phyloP scores from a whole-genome alignment of 2,113 vertebrate genomes.

The Mesocricetus auratus region DNA sequence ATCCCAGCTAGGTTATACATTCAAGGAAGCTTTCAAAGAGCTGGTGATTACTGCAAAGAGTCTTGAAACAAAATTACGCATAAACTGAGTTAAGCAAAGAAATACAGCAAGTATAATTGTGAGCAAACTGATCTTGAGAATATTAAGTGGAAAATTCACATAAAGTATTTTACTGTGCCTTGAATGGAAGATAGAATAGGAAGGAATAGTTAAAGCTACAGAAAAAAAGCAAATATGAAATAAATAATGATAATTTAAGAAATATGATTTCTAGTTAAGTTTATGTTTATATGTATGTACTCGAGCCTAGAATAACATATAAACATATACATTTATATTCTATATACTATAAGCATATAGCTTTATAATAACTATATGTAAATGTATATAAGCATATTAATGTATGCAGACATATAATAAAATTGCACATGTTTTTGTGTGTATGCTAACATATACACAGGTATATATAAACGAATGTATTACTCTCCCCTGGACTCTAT shows the following conservation, averaged over 20 bases:
- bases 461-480: background rate
- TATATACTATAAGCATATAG: background rate
- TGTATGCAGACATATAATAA: background rate
- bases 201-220: background rate
- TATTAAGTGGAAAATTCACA: background rate
- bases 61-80: background rate
- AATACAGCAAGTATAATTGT: background rate
- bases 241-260: background rate
- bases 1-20: background rate
- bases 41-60: background rate
- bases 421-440: background rate
- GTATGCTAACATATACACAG: background rate
- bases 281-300: background rate
- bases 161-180: background rate
- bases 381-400: background rate
- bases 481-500: too few species aligned
- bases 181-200: background rate
- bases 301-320: background rate
- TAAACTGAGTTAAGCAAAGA: background rate
- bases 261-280: background rate
- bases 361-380: background rate
- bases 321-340: background rate
- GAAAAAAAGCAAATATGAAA: background rate
- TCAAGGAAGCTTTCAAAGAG: background rate
- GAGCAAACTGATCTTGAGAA: background rate